Evolutionary conservation across 2,113 vertebrate species (phyloP).

Genomic region (Mastomys natalensis): DNA sequence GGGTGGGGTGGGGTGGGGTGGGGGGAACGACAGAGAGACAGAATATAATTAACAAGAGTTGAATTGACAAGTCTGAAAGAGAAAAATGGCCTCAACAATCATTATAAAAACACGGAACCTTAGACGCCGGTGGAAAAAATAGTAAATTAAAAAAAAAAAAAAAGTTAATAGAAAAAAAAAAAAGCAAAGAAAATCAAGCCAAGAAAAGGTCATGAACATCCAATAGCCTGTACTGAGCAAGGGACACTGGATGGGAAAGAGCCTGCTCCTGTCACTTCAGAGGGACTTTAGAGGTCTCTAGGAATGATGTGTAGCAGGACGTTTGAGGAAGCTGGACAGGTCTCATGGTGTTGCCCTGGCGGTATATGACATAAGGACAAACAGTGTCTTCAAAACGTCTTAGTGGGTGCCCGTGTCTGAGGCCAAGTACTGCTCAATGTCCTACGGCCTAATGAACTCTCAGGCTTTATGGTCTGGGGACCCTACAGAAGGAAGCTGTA

Average conservation of each 20-base stretch:
- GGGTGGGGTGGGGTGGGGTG: accelerated
- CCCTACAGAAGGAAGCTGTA: too few species aligned
- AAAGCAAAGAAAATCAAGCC: not conserved
- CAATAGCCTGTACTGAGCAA: not conserved
- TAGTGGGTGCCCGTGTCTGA: not conserved
- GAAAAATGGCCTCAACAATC: not conserved
- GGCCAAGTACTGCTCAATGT: not conserved
- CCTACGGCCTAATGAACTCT: not conserved
- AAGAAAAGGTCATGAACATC: not conserved
- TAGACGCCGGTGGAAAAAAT: not conserved
- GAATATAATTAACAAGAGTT: too few species aligned
- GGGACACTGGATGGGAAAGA: not conserved
- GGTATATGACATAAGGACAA: not conserved
- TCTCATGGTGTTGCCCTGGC: not conserved
- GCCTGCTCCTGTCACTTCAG: not conserved
- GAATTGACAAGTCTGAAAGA: not conserved
- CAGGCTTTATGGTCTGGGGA: not conserved
- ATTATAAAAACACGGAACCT: not conserved
- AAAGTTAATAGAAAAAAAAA: too few species aligned
- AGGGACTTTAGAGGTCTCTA: not conserved
- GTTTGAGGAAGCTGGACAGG: not conserved
- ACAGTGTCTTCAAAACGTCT: not conserved
- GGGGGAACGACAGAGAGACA: not conserved
- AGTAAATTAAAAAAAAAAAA: not conserved
- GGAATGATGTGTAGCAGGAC: not conserved